Base-by-base conservation (phyloP, 2,113 vertebrate genomes). In the Peromyscus maniculatus region DNA sequence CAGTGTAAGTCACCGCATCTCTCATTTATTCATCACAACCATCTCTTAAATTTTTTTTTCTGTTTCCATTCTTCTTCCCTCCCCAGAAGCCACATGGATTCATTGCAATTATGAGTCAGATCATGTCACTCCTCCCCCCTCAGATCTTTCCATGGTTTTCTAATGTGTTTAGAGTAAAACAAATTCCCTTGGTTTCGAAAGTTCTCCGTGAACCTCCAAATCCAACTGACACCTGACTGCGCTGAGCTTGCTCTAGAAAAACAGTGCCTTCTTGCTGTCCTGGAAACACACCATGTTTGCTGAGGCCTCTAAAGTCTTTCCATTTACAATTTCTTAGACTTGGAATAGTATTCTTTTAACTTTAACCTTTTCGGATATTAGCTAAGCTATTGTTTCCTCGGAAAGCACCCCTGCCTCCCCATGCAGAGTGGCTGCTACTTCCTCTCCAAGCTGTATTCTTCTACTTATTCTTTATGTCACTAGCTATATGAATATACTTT, bases 401-500 rank as follows among this genome's bases (percentile, higher is more conserved):
- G 46, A 89, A 66, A 28, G 59, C 0, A 1, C 11, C 89, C 72
- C 36, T 72, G 36, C 7, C 4, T 6, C 22, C n/a, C n/a, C 89
- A 4, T n/a, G 11, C 17, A 52, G 80, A 79, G 46, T 87, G 71
- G 52, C 13, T 91, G 43, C n/a, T 75, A 49, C 16, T 75, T 49
- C 13, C 46, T 3, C 17, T 43, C 22, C 21, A 26, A 36, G 6
- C 39, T 8, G 62, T 57, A 87, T 36, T 89, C 33, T 28, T 21
- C 17, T 49, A 78, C 59, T 93, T 71, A 74, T 92, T 82, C 74
- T 92, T 92, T 36, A 87, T 90, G 77, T 3, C 15, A 71, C 15
- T 96, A 93, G 33, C 26, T 31, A 83, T 67, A 49, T 69, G n/a
- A 77, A 93, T 87, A 91, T 78, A 72, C 57, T 95, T 87, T 79